Percentiles rank a stretch among this genome's conserved stretches.
phyloP scores from a whole-genome alignment of 2,888 invertebrate species.

The Drosophila greeni region DNA sequence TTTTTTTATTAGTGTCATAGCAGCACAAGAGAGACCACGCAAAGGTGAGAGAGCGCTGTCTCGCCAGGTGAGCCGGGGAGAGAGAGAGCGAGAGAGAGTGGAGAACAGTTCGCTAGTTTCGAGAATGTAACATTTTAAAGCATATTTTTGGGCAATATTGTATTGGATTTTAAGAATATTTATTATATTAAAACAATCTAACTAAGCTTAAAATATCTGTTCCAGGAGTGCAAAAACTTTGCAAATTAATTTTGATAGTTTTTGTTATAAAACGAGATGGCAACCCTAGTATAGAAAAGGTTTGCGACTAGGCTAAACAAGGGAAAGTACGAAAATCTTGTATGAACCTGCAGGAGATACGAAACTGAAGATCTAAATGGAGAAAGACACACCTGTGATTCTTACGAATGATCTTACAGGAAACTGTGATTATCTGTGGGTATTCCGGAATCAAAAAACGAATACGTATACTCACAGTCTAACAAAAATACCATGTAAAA shows the following conservation, averaged over 20 bases:
- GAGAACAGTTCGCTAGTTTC: not conserved
- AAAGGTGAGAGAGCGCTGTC: not conserved
- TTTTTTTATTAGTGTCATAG: not conserved
- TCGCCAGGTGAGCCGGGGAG: conserved; percentile 4
- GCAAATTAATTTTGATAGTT: not conserved
- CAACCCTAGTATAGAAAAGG: not conserved
- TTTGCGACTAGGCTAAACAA: not conserved
- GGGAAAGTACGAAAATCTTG: no score
- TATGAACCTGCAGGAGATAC: no score
- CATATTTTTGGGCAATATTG: not conserved
- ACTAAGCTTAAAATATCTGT: not conserved
- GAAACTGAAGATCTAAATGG: no score
- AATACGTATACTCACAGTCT: no score
- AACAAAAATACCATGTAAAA: not conserved
- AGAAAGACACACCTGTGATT: no score
- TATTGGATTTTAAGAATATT: not conserved
- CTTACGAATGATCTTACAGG: no score
- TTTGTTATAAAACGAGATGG: not conserved
- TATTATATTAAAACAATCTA: not conserved
- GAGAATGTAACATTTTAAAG: not conserved
- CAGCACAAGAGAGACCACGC: not conserved
- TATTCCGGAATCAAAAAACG: no score
- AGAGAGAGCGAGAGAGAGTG: not conserved
- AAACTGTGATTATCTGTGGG: no score
- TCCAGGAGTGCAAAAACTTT: not conserved